phyloP scores from a whole-genome alignment of 2,888 invertebrate genomes.

The Tenodera sinensis region DNA sequence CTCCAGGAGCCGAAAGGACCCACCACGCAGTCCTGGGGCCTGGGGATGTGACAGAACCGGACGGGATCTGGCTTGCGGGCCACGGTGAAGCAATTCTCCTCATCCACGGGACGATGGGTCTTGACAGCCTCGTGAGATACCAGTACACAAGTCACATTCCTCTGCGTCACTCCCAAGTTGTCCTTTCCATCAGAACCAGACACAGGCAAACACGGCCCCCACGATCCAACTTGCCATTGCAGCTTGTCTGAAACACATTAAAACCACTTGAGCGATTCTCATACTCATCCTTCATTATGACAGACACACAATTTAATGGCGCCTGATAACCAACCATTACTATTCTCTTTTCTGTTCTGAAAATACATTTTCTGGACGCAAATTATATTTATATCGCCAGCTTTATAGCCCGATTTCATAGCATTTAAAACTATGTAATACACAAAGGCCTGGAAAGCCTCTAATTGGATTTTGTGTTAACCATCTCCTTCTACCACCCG shows the following conservation, averaged over 20 bases:
- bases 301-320: no score
- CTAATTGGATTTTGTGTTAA: no score
- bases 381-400: no score
- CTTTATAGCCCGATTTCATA: no score
- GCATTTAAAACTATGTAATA: no score
- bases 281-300: no score
- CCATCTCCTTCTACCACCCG: no score
- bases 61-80: slow-evolving; percentile 38
- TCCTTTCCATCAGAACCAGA: slow-evolving; percentile 18
- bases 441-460: no score
- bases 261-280: no score
- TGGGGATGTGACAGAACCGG: slow-evolving; percentile 39
- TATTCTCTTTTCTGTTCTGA: no score
- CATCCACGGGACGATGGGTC: slow-evolving; percentile 38
- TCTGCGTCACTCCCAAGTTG: slow-evolving; percentile 37
- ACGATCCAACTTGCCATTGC: slow-evolving; percentile 39
- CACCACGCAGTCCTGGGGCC: slow-evolving; percentile 41
- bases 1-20: slow-evolving; percentile 39
- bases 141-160: slow-evolving; percentile 39
- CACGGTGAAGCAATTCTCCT: slow-evolving; percentile 39
- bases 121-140: slow-evolving; percentile 36
- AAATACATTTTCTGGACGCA: no score
- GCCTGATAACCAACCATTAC: no score
- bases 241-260: slow-evolving; percentile 37
- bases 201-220: slow-evolving; percentile 38